Percentiles rank a stretch among this genome's conserved stretches.
Evolutionary conservation across 2,888 invertebrate species (phyloP).

Genomic region (Caenorhabditis drosophilae): DNA sequence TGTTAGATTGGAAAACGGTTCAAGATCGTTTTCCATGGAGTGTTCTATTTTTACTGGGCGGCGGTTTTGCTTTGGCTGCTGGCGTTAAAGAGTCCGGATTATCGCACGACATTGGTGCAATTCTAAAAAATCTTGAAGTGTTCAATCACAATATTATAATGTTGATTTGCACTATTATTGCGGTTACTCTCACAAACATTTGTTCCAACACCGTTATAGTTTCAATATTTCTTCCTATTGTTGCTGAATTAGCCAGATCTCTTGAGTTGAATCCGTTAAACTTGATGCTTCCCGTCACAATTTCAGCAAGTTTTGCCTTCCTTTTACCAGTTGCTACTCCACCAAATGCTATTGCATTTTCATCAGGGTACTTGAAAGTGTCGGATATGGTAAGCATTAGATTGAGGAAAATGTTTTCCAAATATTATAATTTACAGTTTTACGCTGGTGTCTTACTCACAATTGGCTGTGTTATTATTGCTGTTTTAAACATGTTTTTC

Average conservation of each 20-base stretch:
- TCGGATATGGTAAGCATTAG: conserved; percentile 47
- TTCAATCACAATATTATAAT: conserved; percentile 78
- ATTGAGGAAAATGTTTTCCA: background rate
- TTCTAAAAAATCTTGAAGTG: conserved; percentile 77
- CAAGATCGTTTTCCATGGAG: conserved; percentile 63
- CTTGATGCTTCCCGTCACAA: conserved; percentile 69
- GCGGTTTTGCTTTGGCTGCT: conserved; percentile 64
- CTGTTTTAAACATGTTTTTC: conserved; percentile 38
- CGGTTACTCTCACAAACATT: conserved; percentile 85
- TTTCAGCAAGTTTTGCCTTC: conserved; percentile 70
- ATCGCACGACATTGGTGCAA: conserved; percentile 79
- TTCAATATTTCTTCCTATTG: conserved; percentile 84
- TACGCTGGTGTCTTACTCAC: conserved; percentile 47
- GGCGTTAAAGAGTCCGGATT: conserved; percentile 76
- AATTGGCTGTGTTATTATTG: conserved; percentile 41
- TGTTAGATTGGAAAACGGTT: conserved; percentile 58
- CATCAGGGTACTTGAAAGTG: conserved; percentile 49
- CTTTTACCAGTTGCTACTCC: conserved; percentile 83
- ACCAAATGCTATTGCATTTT: conserved; percentile 79
- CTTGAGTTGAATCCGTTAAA: conserved; percentile 68
- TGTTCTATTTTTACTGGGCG: conserved; percentile 62
- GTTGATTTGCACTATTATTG: conserved; percentile 80
- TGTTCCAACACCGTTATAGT: conserved; percentile 85
- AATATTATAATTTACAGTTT: conserved; percentile 38
- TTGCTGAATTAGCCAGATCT: conserved; percentile 51